Conservation (phyloP, 2,797 vertebrate genomes). For the Amazonetta brasiliensis region DNA sequence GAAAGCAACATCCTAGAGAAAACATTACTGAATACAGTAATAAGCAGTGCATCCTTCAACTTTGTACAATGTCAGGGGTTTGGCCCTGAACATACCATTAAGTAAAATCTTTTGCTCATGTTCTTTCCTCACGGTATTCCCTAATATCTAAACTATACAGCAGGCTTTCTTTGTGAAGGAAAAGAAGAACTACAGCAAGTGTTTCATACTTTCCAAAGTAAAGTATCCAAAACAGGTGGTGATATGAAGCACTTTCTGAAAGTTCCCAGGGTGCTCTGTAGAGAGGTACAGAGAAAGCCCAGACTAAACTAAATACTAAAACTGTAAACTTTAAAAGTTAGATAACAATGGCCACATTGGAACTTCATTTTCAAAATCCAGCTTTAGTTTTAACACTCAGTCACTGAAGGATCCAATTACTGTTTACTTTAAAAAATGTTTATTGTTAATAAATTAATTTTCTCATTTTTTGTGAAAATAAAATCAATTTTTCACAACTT, state of each 20-base stretch:
- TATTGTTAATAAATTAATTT: neutral
- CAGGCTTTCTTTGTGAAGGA: neutral
- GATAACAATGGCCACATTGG: neutral
- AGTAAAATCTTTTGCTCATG: neutral
- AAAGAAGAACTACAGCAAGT: neutral
- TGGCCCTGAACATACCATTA: neutral
- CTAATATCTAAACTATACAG: neutral
- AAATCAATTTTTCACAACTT: neutral
- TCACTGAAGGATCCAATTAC: neutral
- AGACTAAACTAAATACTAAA: neutral
- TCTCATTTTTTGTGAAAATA: neutral
- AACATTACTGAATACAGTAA: neutral
- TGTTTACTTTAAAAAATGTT: neutral
- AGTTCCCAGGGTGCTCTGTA: neutral
- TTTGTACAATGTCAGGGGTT: fast-evolving
- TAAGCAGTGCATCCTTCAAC: neutral
- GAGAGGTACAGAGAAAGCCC: neutral
- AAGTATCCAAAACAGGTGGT: neutral
- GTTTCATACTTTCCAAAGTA: neutral
- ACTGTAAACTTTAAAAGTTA: neutral
- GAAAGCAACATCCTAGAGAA: neutral
- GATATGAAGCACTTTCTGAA: neutral
- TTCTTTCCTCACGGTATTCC: neutral
- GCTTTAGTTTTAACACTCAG: neutral
- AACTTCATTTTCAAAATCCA: neutral